Evolutionary conservation across 1,140 invertebrate genomes (phyloP).

Genomic region (Camponotus floridanus): DNA sequence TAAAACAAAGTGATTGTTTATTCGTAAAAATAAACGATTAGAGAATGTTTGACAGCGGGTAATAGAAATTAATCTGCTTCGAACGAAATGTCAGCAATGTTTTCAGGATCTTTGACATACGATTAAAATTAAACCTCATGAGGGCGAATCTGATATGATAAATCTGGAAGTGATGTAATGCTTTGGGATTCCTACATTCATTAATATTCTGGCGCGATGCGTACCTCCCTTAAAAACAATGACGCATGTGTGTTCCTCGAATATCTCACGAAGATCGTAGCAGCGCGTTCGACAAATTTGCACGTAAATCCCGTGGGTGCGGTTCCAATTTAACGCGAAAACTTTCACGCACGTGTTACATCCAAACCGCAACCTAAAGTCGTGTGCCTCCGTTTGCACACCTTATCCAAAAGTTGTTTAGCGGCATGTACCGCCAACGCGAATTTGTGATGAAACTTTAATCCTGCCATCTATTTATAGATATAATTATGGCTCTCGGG

Average conservation of each 20-base stretch:
- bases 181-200: neutral
- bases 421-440: neutral
- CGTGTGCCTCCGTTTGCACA: neutral
- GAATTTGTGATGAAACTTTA: slow-evolving; percentile 26
- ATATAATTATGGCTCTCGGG: neutral
- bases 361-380: neutral
- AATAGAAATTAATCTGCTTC: neutral
- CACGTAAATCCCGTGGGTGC: neutral
- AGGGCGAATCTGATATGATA: neutral
- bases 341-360: neutral
- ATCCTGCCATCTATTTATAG: slow-evolving; percentile 13
- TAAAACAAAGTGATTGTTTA: slow-evolving; percentile 18
- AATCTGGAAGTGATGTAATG: neutral
- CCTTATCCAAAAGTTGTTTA: neutral
- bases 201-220: slow-evolving; percentile 7
- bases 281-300: slow-evolving; percentile 12
- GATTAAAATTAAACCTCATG: neutral
- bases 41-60: neutral
- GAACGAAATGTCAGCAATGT: neutral
- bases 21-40: neutral
- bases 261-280: slow-evolving; percentile 30
- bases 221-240: neutral
- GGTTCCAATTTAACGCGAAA: slow-evolving; percentile 33
- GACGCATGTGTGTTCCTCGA: neutral
- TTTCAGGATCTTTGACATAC: neutral